Evolutionary conservation across 92 coral and sea anemone species (phyloP).

Genomic region (Epizoanthus stellaris): DNA sequence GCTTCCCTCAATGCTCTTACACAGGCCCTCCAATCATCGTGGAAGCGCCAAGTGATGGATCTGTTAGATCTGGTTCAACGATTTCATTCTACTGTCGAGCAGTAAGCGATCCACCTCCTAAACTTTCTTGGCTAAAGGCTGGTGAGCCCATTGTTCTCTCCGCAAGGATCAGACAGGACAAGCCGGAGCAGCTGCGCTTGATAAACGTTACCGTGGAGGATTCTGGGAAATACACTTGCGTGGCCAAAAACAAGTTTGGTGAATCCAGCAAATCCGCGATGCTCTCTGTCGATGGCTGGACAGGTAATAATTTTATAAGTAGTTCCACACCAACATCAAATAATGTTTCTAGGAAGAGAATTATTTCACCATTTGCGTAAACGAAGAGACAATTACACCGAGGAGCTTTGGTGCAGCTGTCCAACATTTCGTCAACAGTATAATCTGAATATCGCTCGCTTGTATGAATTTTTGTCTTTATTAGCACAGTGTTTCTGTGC

Average conservation of each 20-base stretch:
- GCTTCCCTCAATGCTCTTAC: neutral
- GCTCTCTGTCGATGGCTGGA: conserved; percentile 27
- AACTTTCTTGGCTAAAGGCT: conserved; percentile 21
- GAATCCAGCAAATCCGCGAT: neutral
- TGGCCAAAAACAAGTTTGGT: neutral
- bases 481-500: no score
- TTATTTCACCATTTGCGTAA: no score
- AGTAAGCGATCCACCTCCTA: conserved; percentile 6
- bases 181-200: neutral
- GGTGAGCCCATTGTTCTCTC: neutral
- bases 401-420: no score
- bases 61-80: conserved; percentile 9
- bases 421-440: no score
- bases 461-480: no score
- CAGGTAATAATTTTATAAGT: neutral
- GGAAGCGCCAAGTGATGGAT: neutral
- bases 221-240: no score
- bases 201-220: neutral
- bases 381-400: no score
- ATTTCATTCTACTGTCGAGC: neutral
- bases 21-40: conserved; percentile 32
- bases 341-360: no score
- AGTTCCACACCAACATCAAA: no score
- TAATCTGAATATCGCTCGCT: no score
- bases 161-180: neutral